phyloP scores from a whole-genome alignment of 2,888 invertebrate genomes.

The Theretra japonica region DNA sequence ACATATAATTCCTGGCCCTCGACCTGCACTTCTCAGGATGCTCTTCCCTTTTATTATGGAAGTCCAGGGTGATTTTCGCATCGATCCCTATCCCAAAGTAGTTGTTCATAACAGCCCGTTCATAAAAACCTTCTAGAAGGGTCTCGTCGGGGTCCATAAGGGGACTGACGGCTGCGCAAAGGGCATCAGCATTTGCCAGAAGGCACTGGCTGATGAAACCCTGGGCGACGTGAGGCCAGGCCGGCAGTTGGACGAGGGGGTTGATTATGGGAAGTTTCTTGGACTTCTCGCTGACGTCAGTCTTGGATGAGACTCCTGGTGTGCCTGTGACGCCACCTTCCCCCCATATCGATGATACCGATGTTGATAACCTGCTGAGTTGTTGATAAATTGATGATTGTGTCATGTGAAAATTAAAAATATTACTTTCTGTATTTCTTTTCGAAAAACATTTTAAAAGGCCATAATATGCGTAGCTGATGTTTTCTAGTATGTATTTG shows the following conservation, averaged over 20 bases:
- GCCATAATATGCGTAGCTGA: too few relatives aligned
- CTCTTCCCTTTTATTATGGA: slow-evolving; percentile 98
- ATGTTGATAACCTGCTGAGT: slow-evolving; percentile 75
- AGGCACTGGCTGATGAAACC: slow-evolving; percentile 98
- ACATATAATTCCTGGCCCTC: slow-evolving; percentile 97
- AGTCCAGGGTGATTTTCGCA: slow-evolving; percentile 98
- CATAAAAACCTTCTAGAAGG: slow-evolving; percentile 94
- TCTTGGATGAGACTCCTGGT: slow-evolving; percentile 61
- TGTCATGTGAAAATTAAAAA: background rate
- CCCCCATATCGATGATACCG: slow-evolving; percentile 82
- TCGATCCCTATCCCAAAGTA: slow-evolving; percentile 99
- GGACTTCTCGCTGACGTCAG: slow-evolving; percentile 83
- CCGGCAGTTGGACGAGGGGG: slow-evolving; percentile 93
- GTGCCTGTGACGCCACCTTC: slow-evolving; percentile 64
- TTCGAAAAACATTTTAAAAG: too few relatives aligned
- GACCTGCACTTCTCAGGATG: slow-evolving; percentile 98
- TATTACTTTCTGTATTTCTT: background rate
- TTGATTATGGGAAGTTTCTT: slow-evolving; percentile 95
- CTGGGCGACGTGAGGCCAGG: slow-evolving; percentile 92
- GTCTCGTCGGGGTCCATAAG: slow-evolving; percentile 97
- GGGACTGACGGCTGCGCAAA: slow-evolving; percentile 98
- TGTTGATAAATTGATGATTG: background rate
- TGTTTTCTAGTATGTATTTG: too few relatives aligned
- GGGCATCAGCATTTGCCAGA: slow-evolving; percentile 97
- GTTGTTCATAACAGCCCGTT: slow-evolving; percentile 99